Conservation (phyloP, 2,888 invertebrate genomes). For the Drosophila niveifrons region DNA sequence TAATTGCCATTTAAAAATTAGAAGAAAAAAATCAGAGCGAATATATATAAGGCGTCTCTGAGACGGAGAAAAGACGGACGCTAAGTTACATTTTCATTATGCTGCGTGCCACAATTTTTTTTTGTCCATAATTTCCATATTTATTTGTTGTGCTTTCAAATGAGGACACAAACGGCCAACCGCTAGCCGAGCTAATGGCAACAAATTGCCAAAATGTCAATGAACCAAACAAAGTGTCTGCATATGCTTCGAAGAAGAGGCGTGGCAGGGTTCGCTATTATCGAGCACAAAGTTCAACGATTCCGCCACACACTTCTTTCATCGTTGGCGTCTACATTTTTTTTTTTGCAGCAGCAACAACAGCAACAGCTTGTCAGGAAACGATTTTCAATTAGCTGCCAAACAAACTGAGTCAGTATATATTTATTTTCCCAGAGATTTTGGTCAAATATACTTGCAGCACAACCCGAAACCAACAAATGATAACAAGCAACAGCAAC, state of each 20-base stretch:
- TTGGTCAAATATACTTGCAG: conserved; percentile 50
- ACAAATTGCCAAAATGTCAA: conserved; percentile 76
- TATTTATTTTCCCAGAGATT: conserved; percentile 54
- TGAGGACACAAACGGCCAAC: conserved; percentile 65
- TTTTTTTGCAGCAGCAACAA: neutral
- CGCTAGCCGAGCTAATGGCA: conserved; percentile 65
- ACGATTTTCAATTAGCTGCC: conserved; percentile 66
- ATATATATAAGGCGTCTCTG: conserved; percentile 29
- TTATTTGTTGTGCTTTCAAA: conserved; percentile 68
- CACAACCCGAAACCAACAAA: conserved; percentile 30
- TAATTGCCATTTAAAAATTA: conserved; percentile 58
- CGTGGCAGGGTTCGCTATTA: conserved; percentile 38
- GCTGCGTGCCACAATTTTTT: conserved; percentile 55
- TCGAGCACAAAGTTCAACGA: conserved; percentile 74
- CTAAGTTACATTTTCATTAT: conserved; percentile 71
- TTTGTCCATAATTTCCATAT: conserved; percentile 61
- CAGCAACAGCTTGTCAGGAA: conserved; percentile 53
- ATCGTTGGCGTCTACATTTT: neutral
- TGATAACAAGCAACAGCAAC: conserved; percentile 30
- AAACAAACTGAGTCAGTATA: conserved; percentile 38
- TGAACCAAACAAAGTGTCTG: conserved; percentile 74
- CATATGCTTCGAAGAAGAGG: conserved; percentile 48
- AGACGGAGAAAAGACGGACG: too few relatives aligned
- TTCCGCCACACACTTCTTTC: conserved; percentile 28
- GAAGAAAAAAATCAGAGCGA: neutral